phyloP scores from a whole-genome alignment of 2,113 vertebrate species.

The Phylloscopus trochiloides region DNA sequence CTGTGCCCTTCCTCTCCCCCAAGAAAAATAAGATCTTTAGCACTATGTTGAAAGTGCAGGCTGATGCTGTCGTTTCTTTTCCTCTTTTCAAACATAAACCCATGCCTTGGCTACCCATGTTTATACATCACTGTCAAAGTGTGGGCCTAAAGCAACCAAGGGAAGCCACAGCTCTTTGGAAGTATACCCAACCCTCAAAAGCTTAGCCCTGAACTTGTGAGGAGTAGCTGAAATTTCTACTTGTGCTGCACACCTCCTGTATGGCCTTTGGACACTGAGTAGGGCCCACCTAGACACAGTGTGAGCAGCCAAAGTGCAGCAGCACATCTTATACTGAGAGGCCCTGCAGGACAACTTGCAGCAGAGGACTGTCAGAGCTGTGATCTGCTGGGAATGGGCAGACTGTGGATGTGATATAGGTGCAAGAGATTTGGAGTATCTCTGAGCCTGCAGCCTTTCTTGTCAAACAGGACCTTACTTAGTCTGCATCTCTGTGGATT shows the following conservation, averaged over 20 bases:
- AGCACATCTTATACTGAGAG: neutral
- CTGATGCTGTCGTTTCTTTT: neutral
- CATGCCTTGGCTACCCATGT: neutral
- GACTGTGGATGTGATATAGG: accelerated
- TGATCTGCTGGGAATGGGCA: neutral
- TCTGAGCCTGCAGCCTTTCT: neutral
- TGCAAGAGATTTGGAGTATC: neutral
- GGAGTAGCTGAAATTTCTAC: neutral
- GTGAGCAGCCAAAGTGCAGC: neutral
- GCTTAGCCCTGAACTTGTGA: neutral
- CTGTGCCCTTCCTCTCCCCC: neutral
- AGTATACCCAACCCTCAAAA: neutral
- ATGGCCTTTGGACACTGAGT: neutral
- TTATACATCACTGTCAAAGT: neutral
- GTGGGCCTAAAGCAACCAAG: neutral
- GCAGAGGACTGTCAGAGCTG: neutral
- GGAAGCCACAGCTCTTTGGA: neutral
- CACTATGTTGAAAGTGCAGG: neutral
- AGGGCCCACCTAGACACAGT: neutral
- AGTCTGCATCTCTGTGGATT: neutral
- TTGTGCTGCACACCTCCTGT: neutral
- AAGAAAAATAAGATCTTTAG: neutral
- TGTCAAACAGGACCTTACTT: neutral
- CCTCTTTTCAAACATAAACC: neutral
- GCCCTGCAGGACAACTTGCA: neutral